phyloP scores from a whole-genome alignment of 2,888 invertebrate genomes.

The Palloptera scutellata region DNA sequence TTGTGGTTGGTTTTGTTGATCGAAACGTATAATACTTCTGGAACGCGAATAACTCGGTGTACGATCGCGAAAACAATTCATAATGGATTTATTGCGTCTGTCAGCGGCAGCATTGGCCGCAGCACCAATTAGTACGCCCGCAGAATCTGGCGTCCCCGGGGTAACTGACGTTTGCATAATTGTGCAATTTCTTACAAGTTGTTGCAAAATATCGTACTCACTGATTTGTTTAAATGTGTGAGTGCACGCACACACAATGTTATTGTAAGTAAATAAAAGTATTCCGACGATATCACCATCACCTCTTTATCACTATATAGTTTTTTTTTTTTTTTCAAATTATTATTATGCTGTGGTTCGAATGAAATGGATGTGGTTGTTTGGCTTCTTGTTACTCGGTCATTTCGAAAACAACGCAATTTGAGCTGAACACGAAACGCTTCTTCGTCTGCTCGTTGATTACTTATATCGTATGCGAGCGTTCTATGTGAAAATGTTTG shows the following conservation, averaged over 20 bases:
- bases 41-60: constrained; percentile 52
- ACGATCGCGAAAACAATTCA: constrained; percentile 62
- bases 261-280: background rate
- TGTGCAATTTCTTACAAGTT: background rate
- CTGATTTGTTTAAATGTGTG: background rate
- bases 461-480: too few species aligned
- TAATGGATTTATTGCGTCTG: constrained; percentile 53
- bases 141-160: constrained; percentile 53
- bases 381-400: too few species aligned
- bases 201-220: background rate
- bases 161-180: constrained; percentile 41
- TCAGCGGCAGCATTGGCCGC: constrained; percentile 52
- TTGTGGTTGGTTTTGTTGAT: constrained; percentile 14
- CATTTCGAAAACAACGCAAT: too few species aligned
- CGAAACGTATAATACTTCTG: constrained; percentile 34
- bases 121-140: constrained; percentile 51
- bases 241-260: background rate
- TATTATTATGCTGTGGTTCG: background rate
- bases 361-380: too few species aligned
- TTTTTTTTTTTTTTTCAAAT: background rate
- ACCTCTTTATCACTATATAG: background rate
- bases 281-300: too few species aligned
- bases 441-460: too few species aligned
- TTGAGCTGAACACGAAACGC: too few species aligned
- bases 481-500: too few species aligned